phyloP scores from a whole-genome alignment of 2,797 vertebrate species.

The Notoglanidium macrostoma region DNA sequence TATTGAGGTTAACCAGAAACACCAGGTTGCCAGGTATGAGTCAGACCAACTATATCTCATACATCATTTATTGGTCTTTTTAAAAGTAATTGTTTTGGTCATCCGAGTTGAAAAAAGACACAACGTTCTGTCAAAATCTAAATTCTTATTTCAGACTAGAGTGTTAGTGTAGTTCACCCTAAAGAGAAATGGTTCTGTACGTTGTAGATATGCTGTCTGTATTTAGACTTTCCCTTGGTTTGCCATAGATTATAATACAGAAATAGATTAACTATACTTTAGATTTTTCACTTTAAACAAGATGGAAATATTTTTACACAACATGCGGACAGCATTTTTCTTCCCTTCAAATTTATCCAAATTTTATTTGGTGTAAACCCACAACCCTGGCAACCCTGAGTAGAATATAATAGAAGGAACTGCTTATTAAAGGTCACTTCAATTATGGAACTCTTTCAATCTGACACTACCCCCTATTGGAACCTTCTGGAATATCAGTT shows the following conservation, averaged over 20 bases:
- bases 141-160: neutral
- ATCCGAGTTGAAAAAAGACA: neutral
- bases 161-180: neutral
- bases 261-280: neutral
- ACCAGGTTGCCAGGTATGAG: neutral
- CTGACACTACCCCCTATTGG: constrained; percentile 2
- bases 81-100: neutral
- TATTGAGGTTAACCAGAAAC: neutral
- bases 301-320: neutral
- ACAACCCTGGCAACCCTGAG: neutral
- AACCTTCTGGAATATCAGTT: neutral
- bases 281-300: neutral
- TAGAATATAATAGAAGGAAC: neutral
- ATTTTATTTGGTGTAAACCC: neutral
- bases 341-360: neutral
- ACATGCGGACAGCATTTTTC: neutral
- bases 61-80: neutral
- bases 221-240: neutral
- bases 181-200: neutral
- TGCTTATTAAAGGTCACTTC: neutral
- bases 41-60: neutral
- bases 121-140: neutral
- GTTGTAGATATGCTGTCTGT: too few relatives aligned
- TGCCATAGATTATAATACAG: neutral
- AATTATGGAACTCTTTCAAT: neutral